phyloP scores from a whole-genome alignment of 2,113 vertebrate genomes.

The Dromaius novaehollandiae region DNA sequence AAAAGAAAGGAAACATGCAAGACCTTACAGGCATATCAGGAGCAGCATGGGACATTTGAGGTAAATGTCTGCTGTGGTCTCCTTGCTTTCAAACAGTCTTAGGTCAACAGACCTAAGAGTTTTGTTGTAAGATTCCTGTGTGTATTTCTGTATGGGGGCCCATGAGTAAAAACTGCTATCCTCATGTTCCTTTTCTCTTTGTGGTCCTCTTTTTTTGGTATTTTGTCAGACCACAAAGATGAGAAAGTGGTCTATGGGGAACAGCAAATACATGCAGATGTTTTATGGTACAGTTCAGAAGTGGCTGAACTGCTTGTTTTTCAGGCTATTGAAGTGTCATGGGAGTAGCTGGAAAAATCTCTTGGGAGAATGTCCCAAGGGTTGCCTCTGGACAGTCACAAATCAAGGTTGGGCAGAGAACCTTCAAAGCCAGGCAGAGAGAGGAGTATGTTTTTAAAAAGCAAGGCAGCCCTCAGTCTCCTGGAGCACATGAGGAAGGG shows the following conservation, averaged over 20 bases:
- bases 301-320: neutral
- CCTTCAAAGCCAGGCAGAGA: neutral
- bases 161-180: neutral
- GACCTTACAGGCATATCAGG: neutral
- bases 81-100: neutral
- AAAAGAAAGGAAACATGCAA: neutral
- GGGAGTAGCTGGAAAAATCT: neutral
- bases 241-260: neutral
- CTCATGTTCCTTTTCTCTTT: neutral
- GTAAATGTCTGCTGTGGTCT: neutral
- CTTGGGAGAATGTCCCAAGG: neutral
- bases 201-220: neutral
- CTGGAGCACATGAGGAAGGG: neutral
- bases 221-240: neutral
- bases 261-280: neutral
- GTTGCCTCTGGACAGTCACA: neutral
- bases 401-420: neutral
- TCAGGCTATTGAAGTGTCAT: neutral
- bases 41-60: neutral
- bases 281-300: neutral
- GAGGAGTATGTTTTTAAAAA: neutral
- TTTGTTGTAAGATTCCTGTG: neutral
- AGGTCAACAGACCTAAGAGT: neutral
- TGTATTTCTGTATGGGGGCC: neutral
- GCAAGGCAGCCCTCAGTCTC: neutral